Evolutionary conservation across 2,888 invertebrate genomes (phyloP), one percentile per base, ranked within the genome.

Genomic region (Pecten maximus): DNA sequence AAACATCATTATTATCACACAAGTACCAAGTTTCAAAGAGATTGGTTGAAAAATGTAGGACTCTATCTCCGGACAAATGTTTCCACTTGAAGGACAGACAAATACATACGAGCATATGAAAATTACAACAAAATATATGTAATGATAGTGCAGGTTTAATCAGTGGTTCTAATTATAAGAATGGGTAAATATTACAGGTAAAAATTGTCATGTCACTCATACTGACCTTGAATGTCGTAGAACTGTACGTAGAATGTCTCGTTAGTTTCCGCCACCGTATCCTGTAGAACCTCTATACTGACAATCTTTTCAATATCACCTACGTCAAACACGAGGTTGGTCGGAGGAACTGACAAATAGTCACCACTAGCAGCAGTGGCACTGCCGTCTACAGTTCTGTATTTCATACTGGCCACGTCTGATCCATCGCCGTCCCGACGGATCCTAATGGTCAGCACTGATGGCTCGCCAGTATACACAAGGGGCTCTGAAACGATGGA

Each of bases 161-260:
- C n/a, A n/a, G n/a, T n/a, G n/a, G n/a, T n/a, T n/a, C n/a, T n/a
- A n/a, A n/a, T n/a, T n/a, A n/a, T n/a, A n/a, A n/a, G n/a, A n/a
- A n/a, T n/a, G n/a, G n/a, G n/a, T n/a, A n/a, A n/a, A n/a, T n/a
- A n/a, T n/a, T n/a, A n/a, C n/a, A n/a, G n/a, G n/a, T n/a, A n/a
- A n/a, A n/a, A n/a, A n/a, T n/a, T n/a, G n/a, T n/a, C n/a, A n/a
- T n/a, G n/a, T n/a, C n/a, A 44, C 44, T 19, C 15, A 39, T 40
- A 90, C 92, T 91, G 92, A 96, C 96, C 96, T 91, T 94, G 92
- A 40, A 96, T 93, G 90, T 96, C 95, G 93, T 94, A 96, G 28
- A 96, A 92, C 87, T 96, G 94, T 15, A 96, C 91, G 91, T 91
- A 94, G 91, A 96, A 96, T 0, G 93, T 94, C 92, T 96, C 96